Evolutionary conservation across 1,140 invertebrate species (phyloP).

Genomic region (Pararge aegeria): DNA sequence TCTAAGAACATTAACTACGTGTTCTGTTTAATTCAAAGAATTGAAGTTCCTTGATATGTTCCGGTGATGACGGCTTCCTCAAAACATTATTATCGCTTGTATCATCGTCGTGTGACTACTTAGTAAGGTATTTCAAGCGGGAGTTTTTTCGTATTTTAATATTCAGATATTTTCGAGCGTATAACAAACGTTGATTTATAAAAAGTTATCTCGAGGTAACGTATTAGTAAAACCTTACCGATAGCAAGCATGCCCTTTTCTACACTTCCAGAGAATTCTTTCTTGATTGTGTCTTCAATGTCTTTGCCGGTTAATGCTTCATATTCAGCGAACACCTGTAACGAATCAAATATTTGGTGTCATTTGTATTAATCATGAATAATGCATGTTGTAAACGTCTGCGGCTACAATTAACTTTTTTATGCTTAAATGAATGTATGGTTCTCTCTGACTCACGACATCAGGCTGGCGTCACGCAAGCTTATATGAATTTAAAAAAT

Average conservation of each 20-base stretch:
- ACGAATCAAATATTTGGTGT: slow-evolving; percentile 15
- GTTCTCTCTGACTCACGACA: neutral
- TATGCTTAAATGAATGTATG: slow-evolving; percentile 14
- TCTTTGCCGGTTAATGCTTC: slow-evolving; percentile 87
- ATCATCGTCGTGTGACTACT: neutral
- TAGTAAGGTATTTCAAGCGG: no score
- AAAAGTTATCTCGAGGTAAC: neutral
- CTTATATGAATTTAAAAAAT: neutral
- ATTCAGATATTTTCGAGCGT: no score
- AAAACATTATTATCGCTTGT: neutral
- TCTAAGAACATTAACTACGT: slow-evolving; percentile 1
- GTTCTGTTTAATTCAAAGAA: neutral
- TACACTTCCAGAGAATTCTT: slow-evolving; percentile 92
- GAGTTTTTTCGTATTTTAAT: no score
- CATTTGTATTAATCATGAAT: slow-evolving; percentile 26
- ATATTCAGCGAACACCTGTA: slow-evolving; percentile 89
- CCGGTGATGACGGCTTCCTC: neutral
- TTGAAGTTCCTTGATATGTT: neutral
- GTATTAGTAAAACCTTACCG: slow-evolving; percentile 81
- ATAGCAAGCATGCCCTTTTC: slow-evolving; percentile 92
- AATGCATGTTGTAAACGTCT: slow-evolving; percentile 27
- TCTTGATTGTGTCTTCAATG: slow-evolving; percentile 92
- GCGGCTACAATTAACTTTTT: slow-evolving; percentile 24
- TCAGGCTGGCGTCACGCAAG: neutral
- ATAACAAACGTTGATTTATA: no score